Conservation (phyloP, 1,140 invertebrate genomes). For the Steinernema feltiae region DNA sequence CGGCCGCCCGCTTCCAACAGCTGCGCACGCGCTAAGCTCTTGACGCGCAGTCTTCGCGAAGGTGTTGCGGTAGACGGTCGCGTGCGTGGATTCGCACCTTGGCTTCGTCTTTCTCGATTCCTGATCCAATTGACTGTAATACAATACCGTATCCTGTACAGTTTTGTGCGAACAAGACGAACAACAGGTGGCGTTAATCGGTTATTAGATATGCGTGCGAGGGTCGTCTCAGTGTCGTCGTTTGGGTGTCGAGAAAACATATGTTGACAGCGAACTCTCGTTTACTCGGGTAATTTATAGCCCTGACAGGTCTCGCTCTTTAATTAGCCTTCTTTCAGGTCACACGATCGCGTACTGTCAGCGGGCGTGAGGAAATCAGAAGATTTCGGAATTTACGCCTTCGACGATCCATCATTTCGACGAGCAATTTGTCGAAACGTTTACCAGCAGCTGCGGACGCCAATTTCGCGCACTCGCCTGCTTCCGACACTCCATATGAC, state of each 20-base stretch:
- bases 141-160: not conserved
- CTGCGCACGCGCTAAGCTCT: not conserved
- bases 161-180: not conserved
- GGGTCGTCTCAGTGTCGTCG: not conserved
- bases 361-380: not conserved
- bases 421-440: not conserved
- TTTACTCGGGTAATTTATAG: conserved; percentile 13
- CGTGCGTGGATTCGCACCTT: not conserved
- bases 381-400: not conserved
- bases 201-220: conserved; percentile 3
- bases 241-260: not conserved
- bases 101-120: too few relatives aligned
- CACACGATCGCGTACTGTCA: not conserved
- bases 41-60: not conserved
- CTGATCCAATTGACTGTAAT: too few relatives aligned
- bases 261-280: not conserved
- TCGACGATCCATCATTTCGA: not conserved
- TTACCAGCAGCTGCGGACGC: not conserved
- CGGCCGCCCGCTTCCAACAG: not conserved
- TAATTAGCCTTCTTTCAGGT: not conserved
- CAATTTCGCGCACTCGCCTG: conserved; percentile 2
- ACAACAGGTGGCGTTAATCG: conserved; percentile 11
- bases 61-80: not conserved
- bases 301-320: not conserved
- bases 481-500: too few relatives aligned